These are phyloP conservation scores for Lampris incognitus DNA, from an alignment of 2,113 vertebrate genomes.

Conservation along the genomic window DNA sequence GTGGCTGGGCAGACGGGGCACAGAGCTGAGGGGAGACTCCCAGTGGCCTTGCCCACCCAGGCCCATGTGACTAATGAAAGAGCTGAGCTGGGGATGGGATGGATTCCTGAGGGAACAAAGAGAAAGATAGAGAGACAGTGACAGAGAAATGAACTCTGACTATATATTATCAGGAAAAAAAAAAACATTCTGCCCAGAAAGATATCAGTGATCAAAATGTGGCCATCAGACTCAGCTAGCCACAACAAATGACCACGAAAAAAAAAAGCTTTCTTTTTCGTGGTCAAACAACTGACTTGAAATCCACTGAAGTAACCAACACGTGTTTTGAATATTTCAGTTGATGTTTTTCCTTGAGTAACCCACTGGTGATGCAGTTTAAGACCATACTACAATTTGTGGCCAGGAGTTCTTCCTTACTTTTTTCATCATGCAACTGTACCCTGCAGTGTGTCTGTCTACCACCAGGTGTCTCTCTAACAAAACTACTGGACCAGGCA, in stretches of 20 bases:
- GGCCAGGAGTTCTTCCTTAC: background rate
- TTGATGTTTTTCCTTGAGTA: no score
- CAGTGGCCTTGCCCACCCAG: conserved; percentile 86
- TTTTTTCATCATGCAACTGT: background rate
- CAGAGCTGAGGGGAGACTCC: conserved; percentile 87
- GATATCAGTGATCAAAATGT: no score
- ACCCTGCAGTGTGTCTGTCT: background rate
- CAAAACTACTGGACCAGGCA: background rate
- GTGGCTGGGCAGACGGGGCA: conserved; percentile 93
- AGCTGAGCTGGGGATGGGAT: conserved; percentile 88
- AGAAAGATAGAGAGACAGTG: background rate
- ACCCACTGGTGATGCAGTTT: no score
- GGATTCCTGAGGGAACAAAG: conserved; percentile 83
- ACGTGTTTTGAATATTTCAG: no score
- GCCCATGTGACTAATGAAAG: conserved; percentile 91
- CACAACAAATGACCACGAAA: no score
- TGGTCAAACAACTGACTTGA: background rate
- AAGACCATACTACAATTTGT: background rate
- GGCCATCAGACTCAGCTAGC: background rate
- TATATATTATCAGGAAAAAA: no score
- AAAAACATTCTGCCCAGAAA: no score
- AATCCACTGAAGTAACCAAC: background rate
- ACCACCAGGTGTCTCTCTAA: conserved; percentile 72
- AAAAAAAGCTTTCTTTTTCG: background rate
- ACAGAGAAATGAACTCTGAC: no score